phyloP scores from a whole-genome alignment of 2,113 vertebrate genomes.

The Laticauda colubrina region DNA sequence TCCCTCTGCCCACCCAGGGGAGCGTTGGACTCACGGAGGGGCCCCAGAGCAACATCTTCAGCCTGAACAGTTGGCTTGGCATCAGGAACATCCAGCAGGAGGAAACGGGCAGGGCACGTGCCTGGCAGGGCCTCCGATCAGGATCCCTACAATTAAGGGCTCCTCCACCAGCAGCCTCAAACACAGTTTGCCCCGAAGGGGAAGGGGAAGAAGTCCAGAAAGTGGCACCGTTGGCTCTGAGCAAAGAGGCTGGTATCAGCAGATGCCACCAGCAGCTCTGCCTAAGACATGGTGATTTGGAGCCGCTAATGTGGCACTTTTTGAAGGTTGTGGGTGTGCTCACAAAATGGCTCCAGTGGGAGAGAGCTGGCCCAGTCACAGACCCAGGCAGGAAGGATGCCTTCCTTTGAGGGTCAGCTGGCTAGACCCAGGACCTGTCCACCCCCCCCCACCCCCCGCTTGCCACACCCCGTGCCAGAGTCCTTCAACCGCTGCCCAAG shows the following conservation, averaged over 20 bases:
- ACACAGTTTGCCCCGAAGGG: neutral
- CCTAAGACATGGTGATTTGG: neutral
- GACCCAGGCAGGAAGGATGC: neutral
- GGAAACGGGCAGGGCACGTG: neutral
- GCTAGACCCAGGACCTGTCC: neutral
- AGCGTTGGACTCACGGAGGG: neutral
- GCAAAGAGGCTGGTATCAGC: neutral
- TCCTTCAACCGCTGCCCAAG: neutral
- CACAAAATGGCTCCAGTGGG: neutral
- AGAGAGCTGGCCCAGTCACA: neutral
- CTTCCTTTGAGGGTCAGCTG: neutral
- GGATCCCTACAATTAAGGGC: neutral
- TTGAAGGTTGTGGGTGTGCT: neutral
- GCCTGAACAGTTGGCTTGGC: neutral
- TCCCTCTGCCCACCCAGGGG: neutral
- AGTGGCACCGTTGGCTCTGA: neutral
- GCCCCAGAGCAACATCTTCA: neutral
- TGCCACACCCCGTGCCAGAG: neutral
- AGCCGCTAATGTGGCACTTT: neutral
- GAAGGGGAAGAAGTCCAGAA: neutral
- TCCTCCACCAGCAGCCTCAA: neutral
- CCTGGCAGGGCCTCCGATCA: neutral
- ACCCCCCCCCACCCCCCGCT: accelerated
- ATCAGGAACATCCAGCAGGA: neutral
- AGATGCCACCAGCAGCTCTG: neutral